phyloP scores from a whole-genome alignment of 2,113 vertebrate genomes.

The Megaceryle torquata region DNA sequence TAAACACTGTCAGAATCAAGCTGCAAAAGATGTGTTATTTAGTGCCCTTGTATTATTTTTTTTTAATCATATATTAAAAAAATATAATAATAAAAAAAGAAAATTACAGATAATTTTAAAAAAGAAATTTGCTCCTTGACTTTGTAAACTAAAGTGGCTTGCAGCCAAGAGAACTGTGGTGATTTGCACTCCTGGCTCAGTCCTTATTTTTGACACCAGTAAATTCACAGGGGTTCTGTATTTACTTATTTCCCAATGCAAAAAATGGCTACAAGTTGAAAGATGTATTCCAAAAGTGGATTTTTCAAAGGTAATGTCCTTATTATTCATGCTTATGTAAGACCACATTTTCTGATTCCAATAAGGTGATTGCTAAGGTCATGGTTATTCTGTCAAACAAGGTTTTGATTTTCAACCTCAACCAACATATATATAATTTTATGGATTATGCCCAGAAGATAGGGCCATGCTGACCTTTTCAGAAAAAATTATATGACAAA shows the following conservation, averaged over 20 bases:
- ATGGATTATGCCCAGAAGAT: background rate
- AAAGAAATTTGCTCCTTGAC: background rate
- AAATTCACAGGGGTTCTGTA: background rate
- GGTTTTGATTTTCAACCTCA: background rate
- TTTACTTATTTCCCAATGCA: background rate
- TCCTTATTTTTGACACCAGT: background rate
- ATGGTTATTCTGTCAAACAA: background rate
- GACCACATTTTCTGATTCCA: background rate
- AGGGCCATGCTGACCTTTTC: constrained; percentile 54
- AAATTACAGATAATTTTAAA: background rate
- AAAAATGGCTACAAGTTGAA: background rate
- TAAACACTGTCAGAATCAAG: background rate
- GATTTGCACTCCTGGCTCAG: background rate
- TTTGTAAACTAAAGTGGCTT: background rate
- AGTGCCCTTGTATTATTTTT: background rate
- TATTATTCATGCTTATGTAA: background rate
- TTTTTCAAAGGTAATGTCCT: background rate
- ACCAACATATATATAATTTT: background rate
- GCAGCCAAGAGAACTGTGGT: background rate
- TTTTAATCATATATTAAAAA: background rate
- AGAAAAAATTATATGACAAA: background rate
- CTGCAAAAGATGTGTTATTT: background rate
- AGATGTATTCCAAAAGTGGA: background rate
- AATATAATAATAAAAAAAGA: background rate
- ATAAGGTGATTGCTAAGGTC: background rate